Evolutionary conservation across 2,113 vertebrate genomes (phyloP).

Genomic region (Heptranchias perlo): DNA sequence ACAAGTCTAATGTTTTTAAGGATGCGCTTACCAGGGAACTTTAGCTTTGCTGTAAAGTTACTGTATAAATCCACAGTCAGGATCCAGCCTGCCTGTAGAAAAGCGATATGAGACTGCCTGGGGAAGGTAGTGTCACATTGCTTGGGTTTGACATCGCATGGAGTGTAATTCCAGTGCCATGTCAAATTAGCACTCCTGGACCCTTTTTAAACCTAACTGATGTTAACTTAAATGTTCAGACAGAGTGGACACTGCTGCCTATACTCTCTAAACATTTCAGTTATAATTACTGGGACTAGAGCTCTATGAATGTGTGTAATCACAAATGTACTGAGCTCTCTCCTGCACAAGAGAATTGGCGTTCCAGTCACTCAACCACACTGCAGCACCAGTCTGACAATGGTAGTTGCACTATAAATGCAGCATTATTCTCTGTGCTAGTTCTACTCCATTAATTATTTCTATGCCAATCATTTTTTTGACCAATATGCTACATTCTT

Average conservation of each 20-base stretch:
- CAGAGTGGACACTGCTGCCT: not conserved
- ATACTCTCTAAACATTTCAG: not conserved
- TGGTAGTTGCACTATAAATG: not conserved
- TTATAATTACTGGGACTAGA: not conserved
- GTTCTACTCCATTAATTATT: no score
- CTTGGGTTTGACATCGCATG: not conserved
- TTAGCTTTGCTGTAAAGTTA: not conserved
- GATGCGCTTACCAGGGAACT: not conserved
- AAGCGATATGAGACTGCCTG: not conserved
- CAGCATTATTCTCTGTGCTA: not conserved
- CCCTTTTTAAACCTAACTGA: not conserved
- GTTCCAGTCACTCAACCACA: not conserved
- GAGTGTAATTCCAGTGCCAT: not conserved
- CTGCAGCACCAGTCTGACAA: not conserved
- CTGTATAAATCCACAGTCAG: not conserved
- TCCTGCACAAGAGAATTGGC: not conserved
- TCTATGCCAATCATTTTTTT: no score
- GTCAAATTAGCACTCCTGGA: not conserved
- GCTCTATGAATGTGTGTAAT: not conserved
- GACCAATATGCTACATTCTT: no score
- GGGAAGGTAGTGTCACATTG: not conserved
- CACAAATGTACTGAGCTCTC: no score
- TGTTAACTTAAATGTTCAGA: not conserved
- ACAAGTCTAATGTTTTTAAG: no score
- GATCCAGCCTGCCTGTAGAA: not conserved